These are phyloP conservation scores for Yponomeuta evonymella DNA, from an alignment of 2,888 invertebrate species.

Conservation along the genomic window DNA sequence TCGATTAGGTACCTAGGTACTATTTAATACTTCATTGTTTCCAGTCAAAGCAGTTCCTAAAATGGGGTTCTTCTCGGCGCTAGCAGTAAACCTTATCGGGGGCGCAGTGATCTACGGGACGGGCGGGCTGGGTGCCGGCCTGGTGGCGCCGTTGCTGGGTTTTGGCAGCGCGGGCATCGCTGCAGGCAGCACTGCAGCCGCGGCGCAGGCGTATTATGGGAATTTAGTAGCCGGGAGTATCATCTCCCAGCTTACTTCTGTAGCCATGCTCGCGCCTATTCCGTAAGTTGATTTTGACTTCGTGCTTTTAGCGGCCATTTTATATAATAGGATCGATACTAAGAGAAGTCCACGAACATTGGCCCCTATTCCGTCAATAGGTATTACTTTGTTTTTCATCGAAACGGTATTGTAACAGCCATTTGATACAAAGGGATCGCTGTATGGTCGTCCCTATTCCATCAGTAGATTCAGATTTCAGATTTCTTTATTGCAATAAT, in stretches of 20 bases:
- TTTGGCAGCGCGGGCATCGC: conserved; percentile 48
- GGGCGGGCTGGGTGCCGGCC: conserved; percentile 30
- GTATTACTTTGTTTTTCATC: too few species aligned
- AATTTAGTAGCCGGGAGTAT: conserved; percentile 55
- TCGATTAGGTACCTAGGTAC: too few species aligned
- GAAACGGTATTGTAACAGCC: too few species aligned
- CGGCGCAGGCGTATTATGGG: conserved; percentile 53
- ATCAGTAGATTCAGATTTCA: too few species aligned
- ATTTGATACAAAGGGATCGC: too few species aligned
- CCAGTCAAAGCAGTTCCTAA: background rate
- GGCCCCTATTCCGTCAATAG: too few species aligned
- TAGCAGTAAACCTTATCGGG: conserved; percentile 14
- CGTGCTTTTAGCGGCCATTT: background rate
- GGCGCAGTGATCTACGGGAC: conserved; percentile 20
- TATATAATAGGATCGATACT: too few species aligned
- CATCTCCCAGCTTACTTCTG: conserved; percentile 48
- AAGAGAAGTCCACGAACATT: too few species aligned
- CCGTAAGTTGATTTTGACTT: conserved; percentile 35
- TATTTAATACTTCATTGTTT: background rate
- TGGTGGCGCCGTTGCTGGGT: conserved; percentile 41
- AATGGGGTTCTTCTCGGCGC: background rate
- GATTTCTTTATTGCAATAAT: too few species aligned
- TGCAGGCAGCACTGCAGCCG: conserved; percentile 49
- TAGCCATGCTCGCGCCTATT: conserved; percentile 57
- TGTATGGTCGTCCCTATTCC: too few species aligned